phyloP scores from a whole-genome alignment of 2,797 vertebrate genomes.

The Sebastes minor region DNA sequence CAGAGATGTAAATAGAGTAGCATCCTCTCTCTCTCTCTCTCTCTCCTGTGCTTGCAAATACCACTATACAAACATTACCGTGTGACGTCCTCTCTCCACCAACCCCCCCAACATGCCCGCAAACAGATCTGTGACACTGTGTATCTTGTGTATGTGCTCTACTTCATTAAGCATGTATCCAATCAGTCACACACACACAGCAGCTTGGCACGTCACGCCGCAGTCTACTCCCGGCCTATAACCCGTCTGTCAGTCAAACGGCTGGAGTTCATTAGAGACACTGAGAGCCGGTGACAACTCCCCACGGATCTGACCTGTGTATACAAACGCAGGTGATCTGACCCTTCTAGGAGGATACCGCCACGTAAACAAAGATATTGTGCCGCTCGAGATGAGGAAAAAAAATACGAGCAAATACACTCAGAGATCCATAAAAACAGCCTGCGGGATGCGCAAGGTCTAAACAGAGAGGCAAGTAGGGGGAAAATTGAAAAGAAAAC shows the following conservation, averaged over 20 bases:
- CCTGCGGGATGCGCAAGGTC: slow-evolving; percentile 19
- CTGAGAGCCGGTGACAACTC: slow-evolving; percentile 70
- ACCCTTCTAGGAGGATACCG: slow-evolving; percentile 55
- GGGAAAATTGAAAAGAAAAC: slow-evolving; percentile 20
- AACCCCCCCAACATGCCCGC: slow-evolving; percentile 19
- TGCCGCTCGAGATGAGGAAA: slow-evolving; percentile 29
- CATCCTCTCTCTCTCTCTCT: neutral
- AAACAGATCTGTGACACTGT: slow-evolving; percentile 43
- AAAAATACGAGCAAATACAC: slow-evolving; percentile 21
- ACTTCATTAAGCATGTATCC: slow-evolving; percentile 74
- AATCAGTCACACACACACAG: slow-evolving; percentile 68
- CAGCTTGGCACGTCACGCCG: slow-evolving; percentile 34
- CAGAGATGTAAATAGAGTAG: slow-evolving; percentile 5
- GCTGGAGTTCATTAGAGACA: slow-evolving; percentile 75
- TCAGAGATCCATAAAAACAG: slow-evolving; percentile 39
- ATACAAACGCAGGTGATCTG: slow-evolving; percentile 66
- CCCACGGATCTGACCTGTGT: slow-evolving; percentile 66
- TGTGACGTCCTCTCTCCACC: slow-evolving; percentile 12
- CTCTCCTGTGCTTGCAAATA: neutral
- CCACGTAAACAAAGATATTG: slow-evolving; percentile 55
- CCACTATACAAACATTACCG: slow-evolving; percentile 35
- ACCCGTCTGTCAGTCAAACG: slow-evolving; percentile 73
- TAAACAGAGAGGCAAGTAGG: slow-evolving; percentile 1
- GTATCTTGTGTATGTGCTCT: slow-evolving; percentile 2
- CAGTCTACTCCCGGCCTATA: slow-evolving; percentile 59